Evolutionary conservation across 2,888 invertebrate species (phyloP).

Genomic region (Chaitophorus viminalis): DNA sequence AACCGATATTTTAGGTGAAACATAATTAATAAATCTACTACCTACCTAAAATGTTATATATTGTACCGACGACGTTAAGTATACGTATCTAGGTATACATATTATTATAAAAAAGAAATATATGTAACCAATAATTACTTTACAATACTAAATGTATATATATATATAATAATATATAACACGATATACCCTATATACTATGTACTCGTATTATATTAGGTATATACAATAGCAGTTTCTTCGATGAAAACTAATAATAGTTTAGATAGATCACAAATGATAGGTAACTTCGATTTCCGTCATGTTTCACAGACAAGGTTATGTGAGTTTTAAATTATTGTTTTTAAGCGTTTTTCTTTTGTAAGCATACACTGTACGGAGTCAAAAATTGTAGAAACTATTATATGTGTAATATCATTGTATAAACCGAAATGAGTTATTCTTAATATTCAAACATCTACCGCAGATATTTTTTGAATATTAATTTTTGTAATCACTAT

Average conservation of each 20-base stretch:
- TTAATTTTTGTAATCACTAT: not conserved
- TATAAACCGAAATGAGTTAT: not conserved
- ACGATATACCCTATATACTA: not conserved
- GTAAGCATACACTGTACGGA: not conserved
- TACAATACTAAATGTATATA: not conserved
- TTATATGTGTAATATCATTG: too few relatives aligned
- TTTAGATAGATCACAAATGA: conserved; percentile 5
- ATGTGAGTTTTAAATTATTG: not conserved
- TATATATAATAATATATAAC: not conserved
- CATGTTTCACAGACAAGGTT: not conserved
- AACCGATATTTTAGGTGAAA: not conserved
- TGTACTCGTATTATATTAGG: not conserved
- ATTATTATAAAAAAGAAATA: not conserved
- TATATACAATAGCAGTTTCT: not conserved
- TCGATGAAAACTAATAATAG: conserved; percentile 16
- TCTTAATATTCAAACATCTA: not conserved
- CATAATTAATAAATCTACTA: not conserved
- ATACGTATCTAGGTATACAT: not conserved
- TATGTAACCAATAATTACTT: conserved; percentile 10
- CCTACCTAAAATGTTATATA: not conserved
- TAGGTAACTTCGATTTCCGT: conserved; percentile 12
- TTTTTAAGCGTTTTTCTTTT: not conserved
- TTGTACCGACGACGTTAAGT: too few relatives aligned
- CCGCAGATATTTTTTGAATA: not conserved
- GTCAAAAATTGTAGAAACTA: not conserved